These are phyloP conservation scores for Sebastes paucispinis DNA, from an alignment of 2,797 vertebrate species.

Conservation along the genomic window DNA sequence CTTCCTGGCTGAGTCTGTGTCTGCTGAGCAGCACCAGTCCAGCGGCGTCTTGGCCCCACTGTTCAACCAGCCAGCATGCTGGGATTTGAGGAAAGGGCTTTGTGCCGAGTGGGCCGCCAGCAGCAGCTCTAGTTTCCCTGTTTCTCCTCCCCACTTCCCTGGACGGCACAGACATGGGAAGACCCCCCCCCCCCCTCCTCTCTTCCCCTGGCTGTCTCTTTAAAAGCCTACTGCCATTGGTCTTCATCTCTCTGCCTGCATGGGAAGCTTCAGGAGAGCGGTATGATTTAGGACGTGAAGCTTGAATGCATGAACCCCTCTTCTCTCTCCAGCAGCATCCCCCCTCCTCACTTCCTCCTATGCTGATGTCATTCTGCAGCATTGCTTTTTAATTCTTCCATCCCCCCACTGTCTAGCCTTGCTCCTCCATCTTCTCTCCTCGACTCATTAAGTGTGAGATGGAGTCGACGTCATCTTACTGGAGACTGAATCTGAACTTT, in stretches of 20 bases:
- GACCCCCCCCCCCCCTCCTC: constrained; percentile 20
- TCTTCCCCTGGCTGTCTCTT: constrained; percentile 36
- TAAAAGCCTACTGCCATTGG: constrained; percentile 53
- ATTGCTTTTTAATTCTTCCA: constrained; percentile 72
- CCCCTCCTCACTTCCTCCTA: constrained; percentile 48
- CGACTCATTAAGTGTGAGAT: constrained; percentile 64
- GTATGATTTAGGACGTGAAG: constrained; percentile 73
- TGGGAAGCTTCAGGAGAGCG: constrained; percentile 39
- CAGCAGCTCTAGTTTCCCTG: constrained; percentile 72
- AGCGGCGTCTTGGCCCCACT: constrained; percentile 43
- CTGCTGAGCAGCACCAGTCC: constrained; percentile 38
- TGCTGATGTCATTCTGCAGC: constrained; percentile 79
- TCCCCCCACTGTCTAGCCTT: constrained; percentile 54
- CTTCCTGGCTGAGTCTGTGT: constrained; percentile 64
- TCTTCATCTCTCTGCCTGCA: constrained; percentile 43
- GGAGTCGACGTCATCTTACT: constrained; percentile 60
- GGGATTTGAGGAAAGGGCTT: constrained; percentile 66
- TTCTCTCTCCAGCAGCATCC: constrained; percentile 22
- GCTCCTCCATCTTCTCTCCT: constrained; percentile 49
- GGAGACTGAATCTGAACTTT: constrained; percentile 79
- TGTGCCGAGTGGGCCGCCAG: constrained; percentile 68
- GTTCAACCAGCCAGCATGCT: constrained; percentile 51
- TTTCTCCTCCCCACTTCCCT: constrained; percentile 57
- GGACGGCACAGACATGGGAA: constrained; percentile 58
- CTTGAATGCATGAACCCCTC: constrained; percentile 38